Conservation (phyloP, 2,113 vertebrate species). For the Choloepus hoffmanni region DNA sequence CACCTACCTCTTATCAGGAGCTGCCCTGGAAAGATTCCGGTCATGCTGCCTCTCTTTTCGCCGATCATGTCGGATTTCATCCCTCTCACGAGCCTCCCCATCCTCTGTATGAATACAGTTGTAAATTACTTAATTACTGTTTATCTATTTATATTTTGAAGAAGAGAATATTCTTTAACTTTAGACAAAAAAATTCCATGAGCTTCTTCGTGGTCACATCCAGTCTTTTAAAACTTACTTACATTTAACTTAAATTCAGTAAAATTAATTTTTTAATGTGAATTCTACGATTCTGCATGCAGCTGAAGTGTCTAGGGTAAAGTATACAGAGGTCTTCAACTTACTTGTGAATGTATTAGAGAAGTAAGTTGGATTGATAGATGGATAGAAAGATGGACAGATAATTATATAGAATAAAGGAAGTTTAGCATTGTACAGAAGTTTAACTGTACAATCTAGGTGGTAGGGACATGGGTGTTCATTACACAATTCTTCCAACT, state of each 20-base stretch:
- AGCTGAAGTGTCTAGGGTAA: background rate
- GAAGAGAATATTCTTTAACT: slow-evolving; percentile 22
- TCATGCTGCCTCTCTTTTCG: slow-evolving; percentile 97
- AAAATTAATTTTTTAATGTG: slow-evolving; percentile 29
- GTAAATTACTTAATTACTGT: slow-evolving; percentile 38
- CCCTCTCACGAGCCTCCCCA: slow-evolving; percentile 94
- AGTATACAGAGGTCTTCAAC: background rate
- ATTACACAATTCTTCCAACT: background rate
- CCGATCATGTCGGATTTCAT: slow-evolving; percentile 96
- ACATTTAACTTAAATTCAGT: background rate
- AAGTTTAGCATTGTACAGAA: slow-evolving; percentile 12
- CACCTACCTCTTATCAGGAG: slow-evolving; percentile 96
- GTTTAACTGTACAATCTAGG: background rate
- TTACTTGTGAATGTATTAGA: background rate
- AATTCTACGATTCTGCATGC: background rate
- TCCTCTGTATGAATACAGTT: slow-evolving; percentile 89
- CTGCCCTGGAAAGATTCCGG: slow-evolving; percentile 96
- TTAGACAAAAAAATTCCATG: background rate
- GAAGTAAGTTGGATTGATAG: background rate
- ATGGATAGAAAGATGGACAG: background rate
- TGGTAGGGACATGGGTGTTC: background rate
- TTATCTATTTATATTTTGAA: slow-evolving; percentile 7
- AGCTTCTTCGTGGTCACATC: background rate
- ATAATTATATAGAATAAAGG: background rate
- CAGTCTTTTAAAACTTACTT: slow-evolving; percentile 22